Base-by-base conservation (phyloP, 1,140 invertebrate species). In the Metopolophium dirhodum region DNA sequence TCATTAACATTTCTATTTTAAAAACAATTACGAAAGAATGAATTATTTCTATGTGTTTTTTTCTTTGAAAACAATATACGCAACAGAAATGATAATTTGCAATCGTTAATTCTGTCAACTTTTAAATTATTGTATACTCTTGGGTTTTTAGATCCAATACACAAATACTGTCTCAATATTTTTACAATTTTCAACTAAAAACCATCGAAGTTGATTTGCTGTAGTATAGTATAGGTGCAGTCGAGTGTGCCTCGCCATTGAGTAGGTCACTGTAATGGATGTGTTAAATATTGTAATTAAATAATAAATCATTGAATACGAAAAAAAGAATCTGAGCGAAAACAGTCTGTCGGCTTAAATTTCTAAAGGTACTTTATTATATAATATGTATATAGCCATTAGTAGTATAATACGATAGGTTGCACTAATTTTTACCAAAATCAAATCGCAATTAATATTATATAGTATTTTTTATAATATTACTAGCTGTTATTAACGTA, bases 1-100 rank as follows among this genome's bases (percentile, higher is more conserved):
- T 77, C 61, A 77, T 77, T 77, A 77, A 77, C 61, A n/a, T 77
- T 77, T 77, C 61, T 77, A n/a, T 20, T 77, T 77, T 77, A 77
- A 77, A 77, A 35, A 77, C 61, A 77, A 77, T 77, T n/a, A 77
- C 14, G 30, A 35, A 77, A 35, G 61, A 77, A 77, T n/a, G n/a
- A 77, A 77, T 77, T 77, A 77, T 77, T 77, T 18, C 14, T 77
- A 4, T 77, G 61, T n/a, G 7, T 77, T 77, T n/a, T n/a, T 77
- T 68, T n/a, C 30, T 68, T 68, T 68, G 26, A 18, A 14, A 77
- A n/a, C 61, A 68, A 68, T 68, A 18, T 68, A 11, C 30, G 7
- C 3, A n/a, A 68, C 14, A n/a, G 11, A 35, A 77, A 77, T 77
- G 61, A 77, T n/a, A 77, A n/a, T 77, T 77, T 77, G 30, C 11